phyloP scores from a whole-genome alignment of 2,797 vertebrate species.

The Orientallactaga sibirica region DNA sequence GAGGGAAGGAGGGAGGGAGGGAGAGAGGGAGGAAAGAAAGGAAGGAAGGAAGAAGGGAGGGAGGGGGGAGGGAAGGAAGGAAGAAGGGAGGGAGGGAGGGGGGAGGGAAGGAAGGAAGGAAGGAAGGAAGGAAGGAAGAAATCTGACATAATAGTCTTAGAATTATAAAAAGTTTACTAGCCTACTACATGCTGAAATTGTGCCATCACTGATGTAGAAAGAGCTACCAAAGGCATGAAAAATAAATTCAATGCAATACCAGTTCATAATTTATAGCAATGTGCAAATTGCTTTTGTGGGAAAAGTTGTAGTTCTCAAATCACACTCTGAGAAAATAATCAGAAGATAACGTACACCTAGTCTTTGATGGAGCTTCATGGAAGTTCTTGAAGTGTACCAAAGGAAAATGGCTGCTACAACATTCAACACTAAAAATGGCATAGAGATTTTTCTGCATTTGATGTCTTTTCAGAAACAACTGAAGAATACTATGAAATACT shows the following conservation, averaged over 20 bases:
- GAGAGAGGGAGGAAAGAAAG: no score
- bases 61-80: no score
- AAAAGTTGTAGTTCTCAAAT: constrained; percentile 62
- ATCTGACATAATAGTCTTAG: constrained; percentile 12
- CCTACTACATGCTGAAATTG: constrained; percentile 26
- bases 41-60: no score
- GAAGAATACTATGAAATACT: constrained; percentile 32
- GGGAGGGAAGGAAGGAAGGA: neutral
- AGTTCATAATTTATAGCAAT: neutral
- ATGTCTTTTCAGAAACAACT: constrained; percentile 15
- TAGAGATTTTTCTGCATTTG: neutral
- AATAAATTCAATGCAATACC: constrained; percentile 42
- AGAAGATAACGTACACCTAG: neutral
- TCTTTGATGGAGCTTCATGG: neutral
- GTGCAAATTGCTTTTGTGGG: constrained; percentile 28
- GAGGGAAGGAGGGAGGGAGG: no score
- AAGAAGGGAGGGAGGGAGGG: no score
- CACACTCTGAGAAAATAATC: constrained; percentile 33
- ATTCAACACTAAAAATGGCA: neutral
- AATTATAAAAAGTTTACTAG: constrained; percentile 23
- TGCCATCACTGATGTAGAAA: constrained; percentile 13
- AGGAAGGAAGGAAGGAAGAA: constrained; percentile 35
- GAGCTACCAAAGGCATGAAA: constrained; percentile 60
- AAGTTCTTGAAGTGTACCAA: neutral
- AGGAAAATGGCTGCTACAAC: constrained; percentile 50